Evolutionary conservation across 2,113 vertebrate species (phyloP), one percentile per base, ranked within the genome.

Genomic region (Tachycineta bicolor): DNA sequence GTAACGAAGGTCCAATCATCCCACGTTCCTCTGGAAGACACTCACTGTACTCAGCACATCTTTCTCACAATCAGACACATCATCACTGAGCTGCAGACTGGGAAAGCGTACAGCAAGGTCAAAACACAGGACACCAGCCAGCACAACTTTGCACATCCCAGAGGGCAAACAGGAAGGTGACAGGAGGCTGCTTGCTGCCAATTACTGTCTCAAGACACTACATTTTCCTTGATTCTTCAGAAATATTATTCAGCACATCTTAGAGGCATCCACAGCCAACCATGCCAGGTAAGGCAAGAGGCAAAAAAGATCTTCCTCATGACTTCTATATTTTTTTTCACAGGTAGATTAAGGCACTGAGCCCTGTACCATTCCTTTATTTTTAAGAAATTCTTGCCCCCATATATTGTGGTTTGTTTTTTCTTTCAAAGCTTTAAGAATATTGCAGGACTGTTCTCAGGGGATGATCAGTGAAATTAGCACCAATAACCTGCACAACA

Each of bases 251-350:
- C 29, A 56, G 63, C 3, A 8, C 31, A 53, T 21, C 37, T 81
- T 49, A 41, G 5, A 91, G 33, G 8, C 7, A 79, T 22, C 23
- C 10, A 8, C 11, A 70, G 26, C 10, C 60, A 71, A 26, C 19
- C 0, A 0, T 8, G 12, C 16, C 37, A 49, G 0, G 5, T 28
- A 64, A 69, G 43, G 46, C 15, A 67, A 82, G 12, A 83, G 11
- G 31, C 13, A 62, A 70, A 68, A 50, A 64, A n/a, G 11, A 28
- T n/a, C 16, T 58, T 70, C 23, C 23, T 31, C 21, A 9, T 3
- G 10, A 64, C 9, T 25, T 44, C 34, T 44, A 1, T 17, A 25
- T 71, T 83, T 67, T 88, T 88, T 79, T 73, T 67, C 67, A 52
- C 50, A 46, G 39, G 15, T 39, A 55, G 20, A 10, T 33, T 19